These are phyloP conservation scores for Silurus asotus DNA, from an alignment of 2,113 vertebrate genomes.

Conservation along the genomic window DNA sequence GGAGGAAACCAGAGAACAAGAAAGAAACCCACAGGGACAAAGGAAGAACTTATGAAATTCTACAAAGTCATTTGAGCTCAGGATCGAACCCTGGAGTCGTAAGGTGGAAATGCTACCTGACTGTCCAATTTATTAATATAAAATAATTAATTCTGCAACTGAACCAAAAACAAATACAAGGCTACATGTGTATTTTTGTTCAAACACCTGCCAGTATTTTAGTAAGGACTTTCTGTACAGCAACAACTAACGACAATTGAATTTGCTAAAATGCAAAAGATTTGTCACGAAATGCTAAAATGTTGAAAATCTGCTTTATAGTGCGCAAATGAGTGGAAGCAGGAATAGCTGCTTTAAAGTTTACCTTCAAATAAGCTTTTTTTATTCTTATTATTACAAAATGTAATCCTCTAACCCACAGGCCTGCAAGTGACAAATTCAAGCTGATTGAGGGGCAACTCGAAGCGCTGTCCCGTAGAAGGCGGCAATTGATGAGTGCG, in stretches of 20 bases:
- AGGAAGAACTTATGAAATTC: background rate
- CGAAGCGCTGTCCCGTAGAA: conserved; percentile 11
- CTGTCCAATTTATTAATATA: background rate
- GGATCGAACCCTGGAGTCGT: background rate
- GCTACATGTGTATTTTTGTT: background rate
- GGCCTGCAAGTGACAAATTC: conserved; percentile 37
- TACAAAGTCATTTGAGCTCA: background rate
- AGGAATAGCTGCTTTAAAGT: background rate
- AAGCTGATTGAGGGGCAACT: conserved; percentile 35
- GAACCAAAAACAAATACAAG: background rate
- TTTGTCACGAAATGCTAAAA: background rate
- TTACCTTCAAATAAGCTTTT: conserved; percentile 20
- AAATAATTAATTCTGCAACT: background rate
- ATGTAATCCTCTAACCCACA: conserved; percentile 37
- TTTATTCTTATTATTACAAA: background rate
- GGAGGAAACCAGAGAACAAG: background rate
- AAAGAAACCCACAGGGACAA: background rate
- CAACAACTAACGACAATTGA: too few species aligned
- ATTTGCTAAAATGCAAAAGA: background rate
- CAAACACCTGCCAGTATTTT: background rate
- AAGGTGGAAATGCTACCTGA: background rate
- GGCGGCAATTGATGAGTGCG: conserved; percentile 4
- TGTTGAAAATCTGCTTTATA: background rate
- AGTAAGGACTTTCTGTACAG: background rate
- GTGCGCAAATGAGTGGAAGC: conserved; percentile 12